Evolutionary conservation across 2,797 vertebrate genomes (phyloP), one percentile per base, ranked within the genome.

Genomic region (Buphagus erythrorhynchus): DNA sequence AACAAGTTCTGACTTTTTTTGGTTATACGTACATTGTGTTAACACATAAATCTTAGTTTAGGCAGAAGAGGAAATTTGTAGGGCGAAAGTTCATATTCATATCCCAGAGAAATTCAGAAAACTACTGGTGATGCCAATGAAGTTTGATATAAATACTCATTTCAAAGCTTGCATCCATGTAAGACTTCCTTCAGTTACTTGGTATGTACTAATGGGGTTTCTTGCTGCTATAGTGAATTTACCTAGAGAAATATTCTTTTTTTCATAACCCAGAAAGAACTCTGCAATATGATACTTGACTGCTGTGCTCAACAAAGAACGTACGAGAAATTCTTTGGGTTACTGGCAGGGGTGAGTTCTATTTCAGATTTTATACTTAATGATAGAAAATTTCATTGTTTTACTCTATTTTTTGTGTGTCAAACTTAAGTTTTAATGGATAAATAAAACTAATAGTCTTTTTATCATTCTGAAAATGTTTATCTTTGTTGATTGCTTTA

Each of bases 221-320:
- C 76, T 72, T 92, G 8, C 58, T 96, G 63, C 46, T 86, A 65
- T 59, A 75, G 28, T 67, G 46, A 77, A 77, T 90, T 95, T 94
- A 92, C 74, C 33, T 86, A 28, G 6, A 51, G 4, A 67, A 67
- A 38, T 68, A 12, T 29, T 65, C 78, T 77, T 95, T 81, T 96
- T 90, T 79, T 57, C 81, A 83, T 91, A 86, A 94, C 97, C 97
- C 97, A 99, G 99, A 99, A 99, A 98, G 99, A 99, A 97, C 98
- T 99, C 86, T 99, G 99, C 96, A 99, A 99, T 98, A 99, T 99
- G 99, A 99, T 99, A 97, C 98, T 99, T 94, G 99, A 99, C 97
- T 99, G 99, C 97, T 99, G 99, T 96, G 99, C 99, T 95, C 99
- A 99, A 88, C 99, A 99, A 98, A 99, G 99, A 87, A 99, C 99